Evolutionary conservation across 1,140 invertebrate genomes (phyloP), one percentile per base, ranked within the genome.

Genomic region (Nylanderia fulva): DNA sequence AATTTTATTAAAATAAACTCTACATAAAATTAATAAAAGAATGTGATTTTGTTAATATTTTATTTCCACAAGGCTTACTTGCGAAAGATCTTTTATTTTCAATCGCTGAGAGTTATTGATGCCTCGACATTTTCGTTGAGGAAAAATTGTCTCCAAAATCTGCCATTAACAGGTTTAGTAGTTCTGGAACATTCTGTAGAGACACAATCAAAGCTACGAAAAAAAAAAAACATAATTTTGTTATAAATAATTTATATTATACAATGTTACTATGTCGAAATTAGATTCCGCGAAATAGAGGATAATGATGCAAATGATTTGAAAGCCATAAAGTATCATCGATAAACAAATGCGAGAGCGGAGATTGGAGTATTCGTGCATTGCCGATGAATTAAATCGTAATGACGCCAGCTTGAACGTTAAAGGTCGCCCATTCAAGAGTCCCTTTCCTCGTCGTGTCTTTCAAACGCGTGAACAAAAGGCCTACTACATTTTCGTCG

Each of bases 391-490:
- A 79, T 69, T 56, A 69, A 56, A 69, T 36, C 27, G 13, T 33
- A 42, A 74, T 42, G 45, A 48, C 24, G 63, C 74, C 24, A 21
- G 18, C 76, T 68, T 54, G 76, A 39, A n/a, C 63, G 24, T 79
- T 68, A 69, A 79, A 39, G 63, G 1, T 39, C 45, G 45, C 21
- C 60, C 63, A 79, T 79, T 79, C 76, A 79, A 39, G 48, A 39
- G 33, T 18, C 27, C 33, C 29, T 68, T 33, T 68, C 21, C n/a
- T 79, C 60, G n/a, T 77, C 75, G 5, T n/a, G n/a, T 79, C 76
- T 79, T 79, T 79, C 63, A 79, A 54, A 68, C 29, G 29, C 21
- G 45, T 29, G 75, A 79, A 79, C 61, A 79, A 79, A n/a, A 79
- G 8, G 42, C 61, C 45, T 48, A 27, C 13, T 13, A 13, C 72